Base-by-base conservation (phyloP, 1,140 invertebrate species). In the Harpegnathos saltator region DNA sequence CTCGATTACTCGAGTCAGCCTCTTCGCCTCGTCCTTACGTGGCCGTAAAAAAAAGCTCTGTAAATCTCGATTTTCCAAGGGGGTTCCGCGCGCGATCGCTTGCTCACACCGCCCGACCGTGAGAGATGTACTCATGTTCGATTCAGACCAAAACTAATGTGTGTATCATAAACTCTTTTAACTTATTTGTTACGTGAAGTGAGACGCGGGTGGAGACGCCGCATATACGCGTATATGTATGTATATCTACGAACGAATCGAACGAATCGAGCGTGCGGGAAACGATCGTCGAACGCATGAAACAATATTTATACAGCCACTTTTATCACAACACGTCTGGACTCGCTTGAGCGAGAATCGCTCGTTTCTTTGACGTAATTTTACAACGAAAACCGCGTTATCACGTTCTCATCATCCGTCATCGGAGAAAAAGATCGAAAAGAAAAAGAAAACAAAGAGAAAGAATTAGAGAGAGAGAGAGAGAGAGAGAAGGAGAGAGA, bases 141-240 rank as follows among this genome's bases (percentile, higher is more conserved):
- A 85, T 84, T 77, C 52, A 68, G 65, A 83, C 78, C 71, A 80
- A 84, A 83, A 89, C 87, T 89, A 88, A 91, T 87, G 87, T 90
- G 88, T 93, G 92, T 94, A 93, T 93, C 91, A 93, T 92, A 93
- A 92, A 91, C 82, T 89, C 90, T 92, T 93, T 91, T 91, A 92
- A 91, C 90, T 93, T 92, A 91, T 92, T 93, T 91, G 91, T 93
- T 92, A 92, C 90, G 85, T 91, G 89, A 87, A 58, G 59, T 65
- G 24, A 83, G n/a, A n/a, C n/a, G n/a, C 83, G 72, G 87, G 88
- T 89, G 85, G 83, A 82, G 87, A 50, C 17, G 84, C 87, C 84
- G 74, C 86, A 75, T 88, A 59, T 33, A 44, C 38, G 7, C 7
- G 7, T 33, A 33, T 33, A 33, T 33, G 7, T 7, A 33, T 7